Evolutionary conservation across 2,797 vertebrate genomes (phyloP), one percentile per base, ranked within the genome.

Genomic region (Sparidentex hasta): DNA sequence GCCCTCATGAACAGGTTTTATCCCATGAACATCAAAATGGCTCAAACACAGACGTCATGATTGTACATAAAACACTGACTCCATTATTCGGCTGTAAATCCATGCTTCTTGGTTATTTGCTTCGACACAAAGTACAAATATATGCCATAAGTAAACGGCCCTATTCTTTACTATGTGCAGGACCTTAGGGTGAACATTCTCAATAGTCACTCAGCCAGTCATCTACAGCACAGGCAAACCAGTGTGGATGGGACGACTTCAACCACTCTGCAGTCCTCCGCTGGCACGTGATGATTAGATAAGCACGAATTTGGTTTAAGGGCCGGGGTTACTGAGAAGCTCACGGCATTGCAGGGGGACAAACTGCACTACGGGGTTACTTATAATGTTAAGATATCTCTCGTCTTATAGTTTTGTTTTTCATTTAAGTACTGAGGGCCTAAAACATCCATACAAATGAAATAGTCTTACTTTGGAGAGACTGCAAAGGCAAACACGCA

Each of bases 1-100:
- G 90, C 94, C 93, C 94, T 94, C 95, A 93, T 93, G 91, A 94
- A 94, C 93, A 90, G 92, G 90, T 94, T 92, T 94, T 88, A 90
- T 91, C 92, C 91, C 93, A 91, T 93, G 87, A 93, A 95, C 94
- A 94, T 88, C 90, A 77, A 93, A 83, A 93, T 88, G 85, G 76
- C 78, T 88, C 87, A 93, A 65, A 95, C 92, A 95, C 91, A 91
- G 93, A 95, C 89, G 69, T 74, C 9, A 84, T 94, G 93, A 81
- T 93, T 88, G 82, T 87, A 95, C 94, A 94, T 89, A 89, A 95
- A 93, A 95, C 92, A 93, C 87, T 74, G 91, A 93, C 92, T 93
- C 88, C 84, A 77, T 86, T 93, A 92, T 90, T 93, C 90, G 85
- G 87, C 84, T 86, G 84, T 84, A 90, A 87, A 90, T 93, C 93